These are phyloP conservation scores for Pyrocephalus nanus DNA, from an alignment of 2,797 vertebrate species.

Conservation along the genomic window DNA sequence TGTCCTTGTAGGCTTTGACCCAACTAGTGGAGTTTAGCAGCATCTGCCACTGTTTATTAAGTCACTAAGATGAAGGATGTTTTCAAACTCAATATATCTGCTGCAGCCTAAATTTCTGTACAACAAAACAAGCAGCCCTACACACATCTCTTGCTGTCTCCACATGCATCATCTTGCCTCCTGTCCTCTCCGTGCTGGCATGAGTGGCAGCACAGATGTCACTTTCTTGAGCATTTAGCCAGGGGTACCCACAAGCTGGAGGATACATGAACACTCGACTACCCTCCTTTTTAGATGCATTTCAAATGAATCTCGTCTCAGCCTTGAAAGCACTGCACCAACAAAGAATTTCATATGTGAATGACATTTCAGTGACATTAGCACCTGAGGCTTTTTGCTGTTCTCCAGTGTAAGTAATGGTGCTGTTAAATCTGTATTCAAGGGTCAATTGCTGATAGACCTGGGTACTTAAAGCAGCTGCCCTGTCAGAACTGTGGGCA, in stretches of 20 bases:
- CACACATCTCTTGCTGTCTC: neutral
- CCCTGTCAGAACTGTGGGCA: neutral
- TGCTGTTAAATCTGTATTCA: neutral
- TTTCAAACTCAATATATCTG: neutral
- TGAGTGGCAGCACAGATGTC: neutral
- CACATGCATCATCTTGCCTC: neutral
- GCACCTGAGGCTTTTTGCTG: neutral
- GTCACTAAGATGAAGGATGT: neutral
- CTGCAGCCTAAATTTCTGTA: neutral
- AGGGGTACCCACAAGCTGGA: neutral
- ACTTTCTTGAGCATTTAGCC: neutral
- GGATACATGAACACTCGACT: neutral
- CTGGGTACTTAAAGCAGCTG: neutral
- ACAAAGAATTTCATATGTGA: neutral
- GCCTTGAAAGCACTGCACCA: neutral
- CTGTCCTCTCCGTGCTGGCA: neutral
- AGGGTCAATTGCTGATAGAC: neutral
- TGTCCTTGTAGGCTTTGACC: constrained; percentile 41
- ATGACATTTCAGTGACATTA: neutral
- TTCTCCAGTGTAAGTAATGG: neutral
- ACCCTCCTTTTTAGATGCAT: neutral
- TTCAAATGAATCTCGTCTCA: neutral
- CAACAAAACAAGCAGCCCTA: neutral
- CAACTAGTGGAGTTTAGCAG: constrained; percentile 21
- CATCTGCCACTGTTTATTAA: constrained; percentile 70